Evolutionary conservation across 1,140 invertebrate genomes (phyloP).

Genomic region (Holcopasites calliopsidis): DNA sequence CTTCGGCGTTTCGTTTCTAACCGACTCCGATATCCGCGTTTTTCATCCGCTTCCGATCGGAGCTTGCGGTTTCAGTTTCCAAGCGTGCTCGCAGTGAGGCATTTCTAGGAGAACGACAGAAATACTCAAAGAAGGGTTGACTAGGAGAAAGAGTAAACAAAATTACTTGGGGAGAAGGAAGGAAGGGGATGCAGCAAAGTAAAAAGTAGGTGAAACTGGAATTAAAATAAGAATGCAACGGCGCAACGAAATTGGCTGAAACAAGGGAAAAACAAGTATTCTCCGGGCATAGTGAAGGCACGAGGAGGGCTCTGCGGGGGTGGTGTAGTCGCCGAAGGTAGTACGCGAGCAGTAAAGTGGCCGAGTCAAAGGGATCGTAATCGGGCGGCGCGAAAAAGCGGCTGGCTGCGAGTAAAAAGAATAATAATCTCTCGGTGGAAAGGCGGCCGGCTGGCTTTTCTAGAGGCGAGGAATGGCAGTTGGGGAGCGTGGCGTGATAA

Average conservation of each 20-base stretch:
- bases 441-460: conserved; percentile 45
- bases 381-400: conserved; percentile 65
- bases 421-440: conserved; percentile 72
- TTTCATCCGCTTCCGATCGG: not conserved
- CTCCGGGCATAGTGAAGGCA: not conserved
- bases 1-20: conserved; percentile 35
- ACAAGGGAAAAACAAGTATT: not conserved
- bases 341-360: conserved; percentile 68
- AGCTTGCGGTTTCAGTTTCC: not conserved
- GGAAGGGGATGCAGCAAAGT: too few relatives aligned
- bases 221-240: conserved; percentile 44
- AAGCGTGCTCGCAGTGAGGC: too few relatives aligned
- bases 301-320: not conserved
- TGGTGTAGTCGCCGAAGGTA: conserved; percentile 21
- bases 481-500: conserved; percentile 76
- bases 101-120: too few relatives aligned
- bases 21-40: not conserved
- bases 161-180: too few relatives aligned
- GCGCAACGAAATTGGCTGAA: not conserved
- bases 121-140: too few relatives aligned
- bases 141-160: too few relatives aligned
- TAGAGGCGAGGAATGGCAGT: conserved; percentile 62
- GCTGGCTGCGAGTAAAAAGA: conserved; percentile 64
- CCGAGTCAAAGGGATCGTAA: conserved; percentile 74
- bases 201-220: too few relatives aligned